Percentiles rank a stretch among this genome's conserved stretches.
Conservation (phyloP, 2,113 vertebrate genomes). For the Amblyornis subalaris region DNA sequence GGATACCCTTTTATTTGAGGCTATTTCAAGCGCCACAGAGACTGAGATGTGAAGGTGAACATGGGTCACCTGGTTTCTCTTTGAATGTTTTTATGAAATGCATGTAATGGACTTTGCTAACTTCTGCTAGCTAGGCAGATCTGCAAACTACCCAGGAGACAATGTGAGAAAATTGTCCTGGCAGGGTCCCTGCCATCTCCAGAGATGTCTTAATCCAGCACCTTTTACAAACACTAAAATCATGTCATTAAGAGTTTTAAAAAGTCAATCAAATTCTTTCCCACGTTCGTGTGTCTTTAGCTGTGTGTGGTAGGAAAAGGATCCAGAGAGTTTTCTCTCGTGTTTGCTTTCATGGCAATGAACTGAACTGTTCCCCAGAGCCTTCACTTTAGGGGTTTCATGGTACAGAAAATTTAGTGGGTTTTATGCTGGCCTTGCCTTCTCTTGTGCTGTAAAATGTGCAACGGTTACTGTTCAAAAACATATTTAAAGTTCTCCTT, state of each 20-base stretch:
- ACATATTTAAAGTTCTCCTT: not conserved
- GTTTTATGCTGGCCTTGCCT: conserved; percentile 20
- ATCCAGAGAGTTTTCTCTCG: conserved; percentile 23
- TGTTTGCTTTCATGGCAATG: conserved; percentile 11
- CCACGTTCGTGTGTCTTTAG: not conserved
- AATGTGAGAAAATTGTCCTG: not conserved
- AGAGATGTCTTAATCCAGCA: not conserved
- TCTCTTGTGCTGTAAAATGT: not conserved
- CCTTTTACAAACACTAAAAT: not conserved
- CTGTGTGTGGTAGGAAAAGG: conserved; percentile 40
- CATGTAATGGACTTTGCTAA: not conserved
- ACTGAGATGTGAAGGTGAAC: not conserved
- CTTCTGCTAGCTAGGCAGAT: not conserved
- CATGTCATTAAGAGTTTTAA: not conserved
- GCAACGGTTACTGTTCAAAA: not conserved
- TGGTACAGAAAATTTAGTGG: not conserved
- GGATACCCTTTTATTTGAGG: not conserved
- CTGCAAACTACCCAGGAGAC: not conserved
- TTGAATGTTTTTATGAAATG: not conserved
- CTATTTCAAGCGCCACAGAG: not conserved
- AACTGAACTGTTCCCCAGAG: not conserved
- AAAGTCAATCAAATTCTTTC: conserved; percentile 15
- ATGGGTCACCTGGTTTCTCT: not conserved
- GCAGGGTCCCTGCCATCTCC: not conserved
- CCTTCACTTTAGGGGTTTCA: not conserved